These are phyloP conservation scores for Marisa cornuarietis DNA, from an alignment of 1,140 invertebrate species.

Conservation along the genomic window DNA sequence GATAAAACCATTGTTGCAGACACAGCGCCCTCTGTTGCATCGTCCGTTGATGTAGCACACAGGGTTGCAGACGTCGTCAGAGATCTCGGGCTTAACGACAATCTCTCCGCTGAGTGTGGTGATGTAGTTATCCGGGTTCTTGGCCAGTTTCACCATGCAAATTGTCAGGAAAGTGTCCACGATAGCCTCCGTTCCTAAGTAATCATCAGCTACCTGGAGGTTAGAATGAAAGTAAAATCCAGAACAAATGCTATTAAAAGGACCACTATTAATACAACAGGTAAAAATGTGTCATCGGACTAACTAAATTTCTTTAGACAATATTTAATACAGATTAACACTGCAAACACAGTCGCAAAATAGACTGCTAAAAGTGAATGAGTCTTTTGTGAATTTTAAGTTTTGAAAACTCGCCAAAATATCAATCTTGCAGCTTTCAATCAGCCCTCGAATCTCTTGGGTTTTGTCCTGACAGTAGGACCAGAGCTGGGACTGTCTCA, in stretches of 20 bases:
- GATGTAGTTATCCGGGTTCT: slow-evolving; percentile 17
- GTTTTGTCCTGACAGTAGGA: not conserved
- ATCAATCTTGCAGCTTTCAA: slow-evolving; percentile 9
- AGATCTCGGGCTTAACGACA: slow-evolving; percentile 22
- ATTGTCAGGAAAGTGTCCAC: not conserved
- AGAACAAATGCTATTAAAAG: too few relatives aligned
- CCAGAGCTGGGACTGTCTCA: slow-evolving; percentile 9
- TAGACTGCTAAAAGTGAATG: too few relatives aligned
- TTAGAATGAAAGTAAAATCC: too few relatives aligned
- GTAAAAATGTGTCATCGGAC: too few relatives aligned
- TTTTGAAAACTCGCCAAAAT: not conserved
- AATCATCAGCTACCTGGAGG: too few relatives aligned
- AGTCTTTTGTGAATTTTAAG: too few relatives aligned
- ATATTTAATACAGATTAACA: too few relatives aligned
- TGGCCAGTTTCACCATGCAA: slow-evolving; percentile 9
- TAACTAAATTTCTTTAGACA: too few relatives aligned
- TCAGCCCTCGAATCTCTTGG: not conserved
- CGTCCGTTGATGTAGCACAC: slow-evolving; percentile 13
- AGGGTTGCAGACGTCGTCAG: slow-evolving; percentile 7
- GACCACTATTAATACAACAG: too few relatives aligned
- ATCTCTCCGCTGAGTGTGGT: not conserved
- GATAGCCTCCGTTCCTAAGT: not conserved
- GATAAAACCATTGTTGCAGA: slow-evolving; percentile 1
- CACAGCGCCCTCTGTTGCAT: slow-evolving; percentile 10
- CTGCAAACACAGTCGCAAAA: too few relatives aligned